Conservation (phyloP, 2,113 vertebrate genomes). For the Laticauda colubrina region DNA sequence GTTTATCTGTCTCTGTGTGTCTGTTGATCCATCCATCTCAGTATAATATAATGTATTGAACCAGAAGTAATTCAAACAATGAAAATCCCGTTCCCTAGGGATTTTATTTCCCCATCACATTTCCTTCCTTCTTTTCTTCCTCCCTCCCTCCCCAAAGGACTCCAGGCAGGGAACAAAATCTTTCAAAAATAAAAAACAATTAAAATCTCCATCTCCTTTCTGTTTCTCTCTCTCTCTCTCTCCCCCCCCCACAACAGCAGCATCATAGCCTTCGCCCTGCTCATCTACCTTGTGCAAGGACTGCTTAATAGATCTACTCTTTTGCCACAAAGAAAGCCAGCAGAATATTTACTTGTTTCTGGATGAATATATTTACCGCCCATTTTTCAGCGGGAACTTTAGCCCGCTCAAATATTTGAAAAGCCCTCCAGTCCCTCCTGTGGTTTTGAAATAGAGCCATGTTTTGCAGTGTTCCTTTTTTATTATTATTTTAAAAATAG, state of each 20-base stretch:
- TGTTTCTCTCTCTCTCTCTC: not conserved
- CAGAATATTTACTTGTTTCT: not conserved
- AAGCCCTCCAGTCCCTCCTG: slow-evolving; percentile 52
- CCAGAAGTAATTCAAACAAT: not conserved
- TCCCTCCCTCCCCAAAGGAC: not conserved
- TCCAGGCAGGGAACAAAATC: not conserved
- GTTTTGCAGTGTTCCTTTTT: slow-evolving; percentile 17
- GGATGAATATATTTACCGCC: not conserved
- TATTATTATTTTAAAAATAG: slow-evolving; percentile 66
- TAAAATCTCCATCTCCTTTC: not conserved
- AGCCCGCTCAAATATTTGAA: slow-evolving; percentile 41
- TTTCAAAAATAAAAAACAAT: not conserved
- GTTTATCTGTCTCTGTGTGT: not conserved
- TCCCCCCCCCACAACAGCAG: not conserved
- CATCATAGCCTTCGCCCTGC: not conserved
- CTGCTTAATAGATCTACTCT: rapidly evolving
- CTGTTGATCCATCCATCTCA: not conserved
- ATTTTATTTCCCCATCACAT: not conserved
- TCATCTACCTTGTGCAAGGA: too few relatives aligned
- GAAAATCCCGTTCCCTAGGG: not conserved
- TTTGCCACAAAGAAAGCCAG: not conserved
- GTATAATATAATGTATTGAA: not conserved
- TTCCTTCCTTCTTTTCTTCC: too few relatives aligned
- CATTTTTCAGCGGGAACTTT: slow-evolving; percentile 44
- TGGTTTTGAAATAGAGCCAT: slow-evolving; percentile 57